Conservation (phyloP, 2,113 vertebrate genomes). For the Pluvialis apricaria region DNA sequence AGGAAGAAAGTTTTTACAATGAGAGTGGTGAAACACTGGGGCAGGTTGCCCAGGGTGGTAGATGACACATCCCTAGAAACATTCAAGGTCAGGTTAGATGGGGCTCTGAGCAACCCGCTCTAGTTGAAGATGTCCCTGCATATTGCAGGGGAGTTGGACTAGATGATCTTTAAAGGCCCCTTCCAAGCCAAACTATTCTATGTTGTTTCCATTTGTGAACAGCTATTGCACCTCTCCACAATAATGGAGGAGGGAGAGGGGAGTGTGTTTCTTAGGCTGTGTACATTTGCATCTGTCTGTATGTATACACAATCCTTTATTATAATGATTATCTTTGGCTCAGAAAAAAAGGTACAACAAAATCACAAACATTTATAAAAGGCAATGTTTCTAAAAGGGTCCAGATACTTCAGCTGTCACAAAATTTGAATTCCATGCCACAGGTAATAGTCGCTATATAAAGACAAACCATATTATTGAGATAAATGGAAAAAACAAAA, state of each 20-base stretch:
- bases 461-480: background rate
- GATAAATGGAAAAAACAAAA: background rate
- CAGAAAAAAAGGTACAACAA: no score
- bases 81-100: background rate
- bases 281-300: background rate
- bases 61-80: background rate
- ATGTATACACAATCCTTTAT: no score
- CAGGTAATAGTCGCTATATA: background rate
- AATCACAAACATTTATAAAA: background rate
- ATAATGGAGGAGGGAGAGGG: rapidly evolving
- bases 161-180: background rate
- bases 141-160: background rate
- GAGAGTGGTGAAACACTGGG: background rate
- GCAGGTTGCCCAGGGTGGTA: background rate
- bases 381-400: background rate
- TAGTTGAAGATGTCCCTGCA: background rate
- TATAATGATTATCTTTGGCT: no score
- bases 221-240: background rate
- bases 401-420: background rate
- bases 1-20: background rate
- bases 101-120: background rate
- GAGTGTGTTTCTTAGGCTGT: background rate
- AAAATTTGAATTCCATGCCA: background rate
- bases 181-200: background rate
- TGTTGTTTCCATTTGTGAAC: background rate